These are phyloP conservation scores for Chalcosyrphus nemorum DNA, from an alignment of 2,888 invertebrate genomes.

Conservation along the genomic window DNA sequence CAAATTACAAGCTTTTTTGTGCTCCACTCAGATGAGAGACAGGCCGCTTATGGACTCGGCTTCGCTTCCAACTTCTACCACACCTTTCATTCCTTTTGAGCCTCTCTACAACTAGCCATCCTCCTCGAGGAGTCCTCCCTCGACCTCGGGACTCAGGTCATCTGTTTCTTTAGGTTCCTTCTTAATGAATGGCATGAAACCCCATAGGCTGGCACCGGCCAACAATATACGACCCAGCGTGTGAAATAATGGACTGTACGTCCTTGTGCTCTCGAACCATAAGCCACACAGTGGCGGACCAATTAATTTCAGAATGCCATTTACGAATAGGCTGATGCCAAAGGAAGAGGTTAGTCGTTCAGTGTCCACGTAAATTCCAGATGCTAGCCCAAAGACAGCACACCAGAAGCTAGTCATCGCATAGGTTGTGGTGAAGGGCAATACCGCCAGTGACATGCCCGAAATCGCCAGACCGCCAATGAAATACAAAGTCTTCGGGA, in stretches of 20 bases:
- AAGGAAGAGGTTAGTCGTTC: slow-evolving; percentile 93
- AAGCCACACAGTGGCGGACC: slow-evolving; percentile 93
- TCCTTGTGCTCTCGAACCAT: slow-evolving; percentile 85
- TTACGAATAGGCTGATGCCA: slow-evolving; percentile 92
- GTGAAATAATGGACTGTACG: slow-evolving; percentile 88
- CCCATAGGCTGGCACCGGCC: slow-evolving; percentile 89
- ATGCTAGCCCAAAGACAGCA: slow-evolving; percentile 90
- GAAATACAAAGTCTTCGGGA: slow-evolving; percentile 92
- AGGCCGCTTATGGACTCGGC: too few relatives aligned
- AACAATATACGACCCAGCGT: slow-evolving; percentile 88
- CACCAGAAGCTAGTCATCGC: slow-evolving; percentile 87
- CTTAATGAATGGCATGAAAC: slow-evolving; percentile 87
- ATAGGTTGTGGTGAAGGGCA: slow-evolving; percentile 88
- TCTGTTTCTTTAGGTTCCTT: slow-evolving; percentile 76
- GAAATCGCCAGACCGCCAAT: slow-evolving; percentile 90
- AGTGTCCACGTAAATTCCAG: slow-evolving; percentile 92
- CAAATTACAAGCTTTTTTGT: too few relatives aligned
- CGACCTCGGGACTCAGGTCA: slow-evolving; percentile 42
- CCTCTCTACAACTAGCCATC: slow-evolving; percentile 28
- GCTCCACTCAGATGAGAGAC: too few relatives aligned
- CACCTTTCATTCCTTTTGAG: too few relatives aligned
- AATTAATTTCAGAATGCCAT: slow-evolving; percentile 90
- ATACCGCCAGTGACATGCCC: slow-evolving; percentile 87
- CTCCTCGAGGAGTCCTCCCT: slow-evolving; percentile 55
- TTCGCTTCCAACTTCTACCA: too few relatives aligned